A percentile compares a stretch with the other conserved stretches of the same genome.
Conservation (phyloP, 2,888 invertebrate genomes). For the Melinaea marsaeus region DNA sequence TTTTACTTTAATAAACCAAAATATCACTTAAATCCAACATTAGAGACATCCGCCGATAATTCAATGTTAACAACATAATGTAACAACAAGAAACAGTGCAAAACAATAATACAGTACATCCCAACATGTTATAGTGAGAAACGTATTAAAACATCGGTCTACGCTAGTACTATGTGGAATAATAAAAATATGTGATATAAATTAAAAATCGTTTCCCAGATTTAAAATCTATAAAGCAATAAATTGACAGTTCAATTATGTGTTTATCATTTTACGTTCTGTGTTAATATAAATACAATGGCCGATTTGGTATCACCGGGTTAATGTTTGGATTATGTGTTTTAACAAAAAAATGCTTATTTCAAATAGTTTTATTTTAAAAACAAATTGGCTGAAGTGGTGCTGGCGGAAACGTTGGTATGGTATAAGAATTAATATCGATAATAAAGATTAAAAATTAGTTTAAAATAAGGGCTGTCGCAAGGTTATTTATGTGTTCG, state of each 20-base stretch:
- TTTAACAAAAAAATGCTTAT: slow-evolving; percentile 56
- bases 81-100: slow-evolving; percentile 22
- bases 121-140: slow-evolving; percentile 42
- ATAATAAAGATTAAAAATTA: slow-evolving; percentile 1
- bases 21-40: slow-evolving; percentile 37
- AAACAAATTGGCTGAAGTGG: slow-evolving; percentile 67
- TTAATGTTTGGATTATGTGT: slow-evolving; percentile 52
- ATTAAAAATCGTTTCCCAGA: slow-evolving; percentile 1
- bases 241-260: slow-evolving; percentile 19
- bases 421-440: slow-evolving; percentile 21
- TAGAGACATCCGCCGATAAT: slow-evolving; percentile 32
- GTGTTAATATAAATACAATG: slow-evolving; percentile 44
- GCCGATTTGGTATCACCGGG: slow-evolving; percentile 60
- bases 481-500: slow-evolving; percentile 37
- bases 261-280: slow-evolving; percentile 17
- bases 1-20: slow-evolving; percentile 50
- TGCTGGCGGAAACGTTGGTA: slow-evolving; percentile 72
- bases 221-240: neutral
- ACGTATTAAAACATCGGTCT: slow-evolving; percentile 34
- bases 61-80: slow-evolving; percentile 30
- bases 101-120: slow-evolving; percentile 41
- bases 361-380: slow-evolving; percentile 47
- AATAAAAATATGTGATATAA: slow-evolving; percentile 24
- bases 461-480: slow-evolving; percentile 6
- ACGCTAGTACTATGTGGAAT: slow-evolving; percentile 21